Conservation (phyloP, 1,140 invertebrate species). For the Pogonomyrmex barbatus region DNA sequence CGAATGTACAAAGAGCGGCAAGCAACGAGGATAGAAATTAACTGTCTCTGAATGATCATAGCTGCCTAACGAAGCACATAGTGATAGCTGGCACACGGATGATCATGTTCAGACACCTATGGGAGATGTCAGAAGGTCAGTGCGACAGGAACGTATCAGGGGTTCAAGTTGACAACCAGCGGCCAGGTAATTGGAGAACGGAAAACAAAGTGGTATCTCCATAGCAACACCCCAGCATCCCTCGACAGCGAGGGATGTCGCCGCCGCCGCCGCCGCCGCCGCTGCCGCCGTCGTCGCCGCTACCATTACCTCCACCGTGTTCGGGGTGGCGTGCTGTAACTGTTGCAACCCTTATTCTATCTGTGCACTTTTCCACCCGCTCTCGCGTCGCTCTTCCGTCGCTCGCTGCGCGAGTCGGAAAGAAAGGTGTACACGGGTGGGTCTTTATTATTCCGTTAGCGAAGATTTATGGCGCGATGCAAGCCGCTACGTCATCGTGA, state of each 20-base stretch:
- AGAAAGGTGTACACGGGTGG: constrained; percentile 5
- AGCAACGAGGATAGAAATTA: neutral
- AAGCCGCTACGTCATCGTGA: constrained; percentile 8
- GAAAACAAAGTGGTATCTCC: constrained; percentile 81
- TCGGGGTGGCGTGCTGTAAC: constrained; percentile 59
- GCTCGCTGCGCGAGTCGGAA: constrained; percentile 22
- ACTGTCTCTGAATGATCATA: neutral
- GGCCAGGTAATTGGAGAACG: constrained; percentile 81
- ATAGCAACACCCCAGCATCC: constrained; percentile 81
- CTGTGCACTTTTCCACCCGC: constrained; percentile 55
- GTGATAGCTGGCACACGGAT: neutral
- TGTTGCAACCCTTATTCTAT: constrained; percentile 62
- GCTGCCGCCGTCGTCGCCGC: neutral
- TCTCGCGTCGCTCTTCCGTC: neutral
- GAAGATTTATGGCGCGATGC: constrained; percentile 44
- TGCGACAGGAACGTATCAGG: constrained; percentile 53
- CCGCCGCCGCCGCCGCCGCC: neutral
- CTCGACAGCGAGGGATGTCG: constrained; percentile 38
- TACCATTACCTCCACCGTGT: neutral
- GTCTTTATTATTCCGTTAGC: constrained; percentile 67
- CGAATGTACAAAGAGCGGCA: neutral
- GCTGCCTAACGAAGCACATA: neutral
- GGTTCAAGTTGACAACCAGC: constrained; percentile 77
- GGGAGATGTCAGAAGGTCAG: constrained; percentile 1
- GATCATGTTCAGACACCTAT: neutral